Percentiles rank a stretch among this genome's conserved stretches.
These are phyloP conservation scores for Idaea biselata DNA, from an alignment of 2,888 invertebrate genomes.

Conservation along the genomic window DNA sequence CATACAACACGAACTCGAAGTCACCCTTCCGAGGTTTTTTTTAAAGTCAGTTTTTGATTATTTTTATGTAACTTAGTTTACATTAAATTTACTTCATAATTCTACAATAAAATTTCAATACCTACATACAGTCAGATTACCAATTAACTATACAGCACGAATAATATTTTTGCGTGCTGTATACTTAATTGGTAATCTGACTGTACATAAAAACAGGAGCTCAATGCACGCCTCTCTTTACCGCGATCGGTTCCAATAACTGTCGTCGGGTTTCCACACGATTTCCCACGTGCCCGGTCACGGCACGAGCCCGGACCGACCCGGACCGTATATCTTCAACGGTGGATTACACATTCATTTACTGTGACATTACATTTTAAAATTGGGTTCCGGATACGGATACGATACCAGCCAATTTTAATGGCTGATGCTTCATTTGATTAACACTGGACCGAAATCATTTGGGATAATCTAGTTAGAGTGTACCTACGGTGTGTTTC, in stretches of 20 bases:
- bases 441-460: background rate
- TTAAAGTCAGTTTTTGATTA: no score
- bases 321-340: conserved; percentile 2
- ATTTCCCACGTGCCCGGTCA: conserved; percentile 10
- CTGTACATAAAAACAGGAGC: background rate
- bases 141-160: no score
- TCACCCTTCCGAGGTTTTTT: no score
- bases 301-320: conserved; percentile 10
- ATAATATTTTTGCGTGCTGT: no score
- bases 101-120: no score
- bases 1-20: no score
- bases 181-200: background rate
- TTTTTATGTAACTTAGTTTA: no score
- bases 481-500: conserved; percentile 13
- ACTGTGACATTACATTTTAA: conserved; percentile 9
- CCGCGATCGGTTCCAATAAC: conserved; percentile 17
- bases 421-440: background rate
- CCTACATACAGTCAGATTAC: no score
- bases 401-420: conserved; percentile 10
- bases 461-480: conserved; percentile 26
- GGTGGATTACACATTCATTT: conserved; percentile 14
- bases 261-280: conserved; percentile 25
- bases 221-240: background rate
- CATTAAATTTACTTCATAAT: no score
- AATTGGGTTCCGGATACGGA: conserved; percentile 6